Base-by-base conservation (phyloP, 2,797 vertebrate species). In the Dipus sagitta region DNA sequence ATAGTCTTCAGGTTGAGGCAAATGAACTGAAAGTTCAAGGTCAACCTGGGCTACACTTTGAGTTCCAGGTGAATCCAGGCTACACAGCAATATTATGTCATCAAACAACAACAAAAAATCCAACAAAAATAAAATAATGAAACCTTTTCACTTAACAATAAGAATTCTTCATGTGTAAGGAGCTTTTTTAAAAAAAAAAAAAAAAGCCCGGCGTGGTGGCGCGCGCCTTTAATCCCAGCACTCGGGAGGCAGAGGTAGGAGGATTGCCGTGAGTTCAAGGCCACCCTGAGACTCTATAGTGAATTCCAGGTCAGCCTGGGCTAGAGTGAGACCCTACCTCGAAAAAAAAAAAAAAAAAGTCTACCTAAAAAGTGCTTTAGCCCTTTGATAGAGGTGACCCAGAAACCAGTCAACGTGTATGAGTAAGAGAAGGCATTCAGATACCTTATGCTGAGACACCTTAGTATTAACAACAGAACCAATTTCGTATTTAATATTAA, bases 401-500 rank as follows among this genome's bases (percentile, higher is more conserved):
- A 68, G 52, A 47, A 84, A 70, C 42, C 87, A 34, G 60, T 17
- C 78, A n/a, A 72, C 23, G 30, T 8, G 54, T 58, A 1, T 28
- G 32, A 70, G 8, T 78, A 79, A 89, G 65, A 70, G 24, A 52
- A 68, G 62, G 17, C 74, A 52, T 64, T 89, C 75, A 93, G n/a
- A 90, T 74, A 26, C 28, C 14, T 62, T 78, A 42, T 77, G 58
- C 62, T 10, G 60, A 94, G 38, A 64, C 11, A 86, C 1, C n/a
- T 72, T 82, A 75, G 11, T 42, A 92, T 52, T 78, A 10, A 77
- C n/a, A 72, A 65, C 34, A 60, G 38, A 75, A 47, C 47, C 88
- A 91, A 76, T 70, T 81, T 67, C 32, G 47, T 68, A 79, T 72
- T 82, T 84, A 90, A 72, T 81, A 82, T 74, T 62, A 83, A 91